Conservation (phyloP, 2,888 invertebrate species). For the Anthoptus insignis region DNA sequence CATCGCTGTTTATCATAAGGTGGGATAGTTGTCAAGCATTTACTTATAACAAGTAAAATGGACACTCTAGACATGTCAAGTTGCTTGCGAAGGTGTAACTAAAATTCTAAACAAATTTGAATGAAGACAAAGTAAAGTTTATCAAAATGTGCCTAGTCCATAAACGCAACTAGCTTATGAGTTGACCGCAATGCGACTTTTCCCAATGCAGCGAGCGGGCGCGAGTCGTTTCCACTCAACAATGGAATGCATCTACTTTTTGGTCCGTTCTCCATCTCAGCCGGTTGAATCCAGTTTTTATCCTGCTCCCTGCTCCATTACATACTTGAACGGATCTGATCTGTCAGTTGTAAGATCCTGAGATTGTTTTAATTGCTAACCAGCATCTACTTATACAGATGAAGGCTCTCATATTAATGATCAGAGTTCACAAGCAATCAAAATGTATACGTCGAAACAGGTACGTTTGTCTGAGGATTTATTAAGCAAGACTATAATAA, state of each 20-base stretch:
- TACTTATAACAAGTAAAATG: no score
- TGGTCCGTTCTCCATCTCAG: conserved; percentile 62
- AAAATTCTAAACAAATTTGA: not conserved
- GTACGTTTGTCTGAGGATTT: no score
- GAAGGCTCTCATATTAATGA: not conserved
- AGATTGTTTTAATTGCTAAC: conserved; percentile 62
- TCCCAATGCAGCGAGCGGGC: conserved; percentile 72
- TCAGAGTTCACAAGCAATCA: no score
- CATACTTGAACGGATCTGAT: conserved; percentile 50
- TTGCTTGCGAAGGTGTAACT: no score
- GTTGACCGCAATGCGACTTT: conserved; percentile 68
- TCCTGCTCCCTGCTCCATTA: conserved; percentile 50
- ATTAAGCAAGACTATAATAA: no score
- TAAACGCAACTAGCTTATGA: conserved; percentile 53
- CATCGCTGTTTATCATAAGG: no score
- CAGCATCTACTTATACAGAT: conserved; percentile 8
- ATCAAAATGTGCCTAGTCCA: conserved; percentile 61
- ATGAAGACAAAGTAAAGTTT: not conserved
- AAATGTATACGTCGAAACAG: no score
- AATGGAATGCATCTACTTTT: conserved; percentile 82
- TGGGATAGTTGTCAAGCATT: no score
- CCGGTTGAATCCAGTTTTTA: conserved; percentile 50
- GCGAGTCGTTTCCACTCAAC: conserved; percentile 82
- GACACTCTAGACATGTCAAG: no score
- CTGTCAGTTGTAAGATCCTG: conserved; percentile 64